phyloP scores from a whole-genome alignment of 2,797 vertebrate species.

The Meriones psammophilus region DNA sequence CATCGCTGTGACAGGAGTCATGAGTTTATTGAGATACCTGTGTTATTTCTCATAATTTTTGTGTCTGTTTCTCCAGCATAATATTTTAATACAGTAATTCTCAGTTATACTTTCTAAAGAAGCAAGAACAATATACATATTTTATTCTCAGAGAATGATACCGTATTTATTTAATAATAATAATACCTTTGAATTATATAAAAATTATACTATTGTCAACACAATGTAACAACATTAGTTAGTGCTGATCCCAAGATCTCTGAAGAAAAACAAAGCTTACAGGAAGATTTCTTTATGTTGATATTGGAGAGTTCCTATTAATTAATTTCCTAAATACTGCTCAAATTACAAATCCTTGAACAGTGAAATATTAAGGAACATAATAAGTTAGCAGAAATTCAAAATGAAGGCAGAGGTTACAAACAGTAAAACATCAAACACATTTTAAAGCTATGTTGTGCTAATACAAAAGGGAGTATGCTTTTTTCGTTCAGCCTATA shows the following conservation, averaged over 20 bases:
- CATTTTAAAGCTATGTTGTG: not conserved
- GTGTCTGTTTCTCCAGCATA: conserved; percentile 84
- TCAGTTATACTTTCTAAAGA: not conserved
- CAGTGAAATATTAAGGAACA: not conserved
- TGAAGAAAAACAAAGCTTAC: not conserved
- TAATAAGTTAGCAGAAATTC: not conserved
- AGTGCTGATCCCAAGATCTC: not conserved
- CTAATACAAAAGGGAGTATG: not conserved
- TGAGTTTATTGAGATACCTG: conserved; percentile 89
- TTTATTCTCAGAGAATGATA: not conserved
- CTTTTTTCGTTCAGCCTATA: not conserved
- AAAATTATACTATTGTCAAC: not conserved
- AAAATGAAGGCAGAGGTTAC: not conserved
- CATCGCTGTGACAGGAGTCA: conserved; percentile 91
- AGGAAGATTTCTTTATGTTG: not conserved
- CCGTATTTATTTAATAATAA: accelerated
- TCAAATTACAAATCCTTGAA: not conserved
- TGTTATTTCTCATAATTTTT: conserved; percentile 93
- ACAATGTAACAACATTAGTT: not conserved
- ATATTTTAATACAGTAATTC: not conserved
- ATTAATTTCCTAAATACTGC: not conserved
- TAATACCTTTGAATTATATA: not conserved
- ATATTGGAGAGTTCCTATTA: not conserved
- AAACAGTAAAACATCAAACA: not conserved
- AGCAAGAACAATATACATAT: not conserved